Base-by-base conservation (phyloP, 2,888 invertebrate species). In the Oscheius sp. region DNA sequence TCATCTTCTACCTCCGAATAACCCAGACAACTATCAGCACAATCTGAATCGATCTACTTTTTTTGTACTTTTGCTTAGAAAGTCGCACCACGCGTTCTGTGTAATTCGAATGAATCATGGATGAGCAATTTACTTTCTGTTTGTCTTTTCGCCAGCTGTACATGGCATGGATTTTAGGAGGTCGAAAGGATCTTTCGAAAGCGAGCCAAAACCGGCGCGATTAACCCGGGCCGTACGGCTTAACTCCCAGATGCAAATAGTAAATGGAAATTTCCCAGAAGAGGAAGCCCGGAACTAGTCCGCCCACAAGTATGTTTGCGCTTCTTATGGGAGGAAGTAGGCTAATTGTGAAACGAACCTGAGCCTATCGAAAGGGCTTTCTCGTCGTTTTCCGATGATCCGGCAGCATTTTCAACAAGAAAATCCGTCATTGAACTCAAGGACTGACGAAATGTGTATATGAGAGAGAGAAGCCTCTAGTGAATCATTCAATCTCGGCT, bases 1-100 rank as follows among this genome's bases (percentile, higher is more conserved):
- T 81, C 80, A 27, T 71, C 68, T 27, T 71, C 71, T 5, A 23
- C 53, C 42, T 61, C 58, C 3, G 65, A 65, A 29, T 52, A 64
- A n/a, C 61, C 68, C 29, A 69, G 53, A 55, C 69, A 69, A 52
- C 63, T 64, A 46, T 69, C 69, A 31, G 58, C 45, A 46, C 61
- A 68, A 33, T 61, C 61, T 61, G 45, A 61, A 55, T n/a, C 12
- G 20, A 46, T 37, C 8, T 37, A 37, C 8, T 37, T 10, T 37
- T 23, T 3, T 12, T 20, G 48, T 25, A 48, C 12, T 25, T 48
- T 25, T 12, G 48, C 8, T 8, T n/a, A n/a, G n/a, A n/a, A n/a
- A n/a, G n/a, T n/a, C n/a, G n/a, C n/a, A n/a, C n/a, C n/a, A n/a
- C n/a, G n/a, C n/a, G n/a, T n/a, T n/a, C n/a, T n/a, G n/a, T n/a